Conservation (phyloP, 2,797 vertebrate species). For the Fratercula arctica region DNA sequence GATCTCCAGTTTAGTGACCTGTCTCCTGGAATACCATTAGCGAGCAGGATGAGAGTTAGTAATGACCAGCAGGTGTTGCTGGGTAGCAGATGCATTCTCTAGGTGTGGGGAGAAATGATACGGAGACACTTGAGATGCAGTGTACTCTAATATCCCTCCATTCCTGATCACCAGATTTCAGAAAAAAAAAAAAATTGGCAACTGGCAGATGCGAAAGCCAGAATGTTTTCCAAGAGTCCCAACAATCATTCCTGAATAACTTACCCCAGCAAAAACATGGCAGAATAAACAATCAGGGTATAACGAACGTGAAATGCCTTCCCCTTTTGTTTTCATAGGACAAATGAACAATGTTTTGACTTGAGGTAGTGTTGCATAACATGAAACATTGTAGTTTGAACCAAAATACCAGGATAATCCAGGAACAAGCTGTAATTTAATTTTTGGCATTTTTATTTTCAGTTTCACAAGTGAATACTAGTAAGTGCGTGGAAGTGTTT, state of each 20-base stretch:
- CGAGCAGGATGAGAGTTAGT: not conserved
- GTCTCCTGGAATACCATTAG: not conserved
- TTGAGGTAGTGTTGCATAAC: not conserved
- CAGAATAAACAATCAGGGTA: not conserved
- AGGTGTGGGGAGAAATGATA: not conserved
- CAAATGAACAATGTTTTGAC: not conserved
- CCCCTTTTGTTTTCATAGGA: not conserved
- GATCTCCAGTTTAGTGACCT: not conserved
- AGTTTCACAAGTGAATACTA: not conserved
- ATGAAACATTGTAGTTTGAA: not conserved
- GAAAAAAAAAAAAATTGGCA: not conserved
- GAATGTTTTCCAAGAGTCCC: not conserved
- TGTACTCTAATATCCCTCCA: not conserved
- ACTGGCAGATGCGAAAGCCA: not conserved
- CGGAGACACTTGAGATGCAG: not conserved
- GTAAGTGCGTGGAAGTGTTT: not conserved
- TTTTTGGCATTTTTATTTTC: slow-evolving; percentile 11
- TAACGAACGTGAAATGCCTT: not conserved
- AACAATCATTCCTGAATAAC: not conserved
- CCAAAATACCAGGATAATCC: not conserved
- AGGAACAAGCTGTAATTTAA: not conserved
- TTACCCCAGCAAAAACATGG: not conserved
- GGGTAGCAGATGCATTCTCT: not conserved
- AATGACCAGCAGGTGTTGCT: not conserved
- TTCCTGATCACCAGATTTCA: not conserved